Base-by-base conservation (phyloP, 2,888 invertebrate species). In the Noctua pronuba region DNA sequence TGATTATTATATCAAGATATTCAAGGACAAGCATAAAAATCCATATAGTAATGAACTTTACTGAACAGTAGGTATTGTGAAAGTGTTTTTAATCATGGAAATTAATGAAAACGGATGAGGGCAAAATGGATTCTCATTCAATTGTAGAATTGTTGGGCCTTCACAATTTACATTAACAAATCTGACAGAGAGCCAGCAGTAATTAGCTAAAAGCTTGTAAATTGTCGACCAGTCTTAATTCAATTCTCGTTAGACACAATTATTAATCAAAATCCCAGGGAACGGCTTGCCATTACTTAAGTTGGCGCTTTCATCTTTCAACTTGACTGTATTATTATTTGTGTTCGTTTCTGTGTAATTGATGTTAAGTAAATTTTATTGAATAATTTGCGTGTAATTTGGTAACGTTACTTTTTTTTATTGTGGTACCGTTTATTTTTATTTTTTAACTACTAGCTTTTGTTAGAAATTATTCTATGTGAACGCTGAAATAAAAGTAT, bases 191-290 rank as follows among this genome's bases (percentile, higher is more conserved):
- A 7, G 31, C 62, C 73, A 49, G 31, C 24, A 16, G 62, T 46
- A 55, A 79, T 84, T 81, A 81, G 71, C 49, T 60, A 11, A 66
- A 65, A 79, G 67, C 74, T 80, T 58, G 58, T 72, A 70, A 86
- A 77, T 67, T 65, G 60, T 44, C 18, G 38, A 73, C 44, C 58
- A 60, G 58, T 31, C 38, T 52, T 80, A 72, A 68, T 72, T 84
- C 62, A 68, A 58, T 80, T 81, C 83, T 78, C 65, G 65, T 78
- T 55, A 52, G 55, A 38, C 73, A 70, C 35, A 49, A 60, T 83
- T 66, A 86, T 73, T 83, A 70, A 83, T 75, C 8, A 28, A 21
- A 74, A 62, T 69, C 41, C 35, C 82, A 28, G 38, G 28, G 28
- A 73, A 60, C 13, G n/a, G 3, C 28, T 52, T 24, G 18, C 16